Evolutionary conservation across 2,888 invertebrate genomes (phyloP).

Genomic region (Clistopyga incitator): DNA sequence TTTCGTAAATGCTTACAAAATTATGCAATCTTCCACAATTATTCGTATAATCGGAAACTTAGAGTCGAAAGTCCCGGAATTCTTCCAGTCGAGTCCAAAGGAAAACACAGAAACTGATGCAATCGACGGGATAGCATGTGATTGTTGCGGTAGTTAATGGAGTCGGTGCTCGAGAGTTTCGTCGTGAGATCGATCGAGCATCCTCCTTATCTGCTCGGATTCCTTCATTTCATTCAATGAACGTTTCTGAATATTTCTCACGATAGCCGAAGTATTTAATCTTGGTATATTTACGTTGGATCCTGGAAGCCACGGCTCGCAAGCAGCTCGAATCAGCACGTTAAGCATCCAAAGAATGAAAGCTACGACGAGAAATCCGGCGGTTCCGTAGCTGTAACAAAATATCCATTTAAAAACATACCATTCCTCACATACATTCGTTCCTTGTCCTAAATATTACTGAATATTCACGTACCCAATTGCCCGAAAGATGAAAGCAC

Average conservation of each 20-base stretch:
- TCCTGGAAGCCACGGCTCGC: slow-evolving; percentile 79
- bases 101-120: too few relatives aligned
- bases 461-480: slow-evolving; percentile 85
- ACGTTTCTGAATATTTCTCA: slow-evolving; percentile 58
- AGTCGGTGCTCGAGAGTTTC: too few relatives aligned
- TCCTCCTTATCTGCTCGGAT: not conserved
- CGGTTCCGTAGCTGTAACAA: slow-evolving; percentile 73
- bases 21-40: slow-evolving; percentile 26
- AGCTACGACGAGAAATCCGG: slow-evolving; percentile 84
- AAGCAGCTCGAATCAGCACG: slow-evolving; percentile 85
- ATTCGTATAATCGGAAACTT: not conserved
- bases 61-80: too few relatives aligned
- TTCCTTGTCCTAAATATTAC: too few relatives aligned
- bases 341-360: slow-evolving; percentile 85
- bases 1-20: slow-evolving; percentile 46
- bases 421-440: too few relatives aligned
- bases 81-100: too few relatives aligned
- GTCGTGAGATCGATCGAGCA: too few relatives aligned
- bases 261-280: slow-evolving; percentile 62
- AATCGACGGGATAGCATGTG: too few relatives aligned
- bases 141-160: too few relatives aligned
- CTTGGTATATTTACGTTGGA: slow-evolving; percentile 51
- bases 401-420: not conserved
- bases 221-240: not conserved
- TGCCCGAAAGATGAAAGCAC: slow-evolving; percentile 85